Base-by-base conservation (phyloP, 2,888 invertebrate genomes). In the Ceramica pisi region DNA sequence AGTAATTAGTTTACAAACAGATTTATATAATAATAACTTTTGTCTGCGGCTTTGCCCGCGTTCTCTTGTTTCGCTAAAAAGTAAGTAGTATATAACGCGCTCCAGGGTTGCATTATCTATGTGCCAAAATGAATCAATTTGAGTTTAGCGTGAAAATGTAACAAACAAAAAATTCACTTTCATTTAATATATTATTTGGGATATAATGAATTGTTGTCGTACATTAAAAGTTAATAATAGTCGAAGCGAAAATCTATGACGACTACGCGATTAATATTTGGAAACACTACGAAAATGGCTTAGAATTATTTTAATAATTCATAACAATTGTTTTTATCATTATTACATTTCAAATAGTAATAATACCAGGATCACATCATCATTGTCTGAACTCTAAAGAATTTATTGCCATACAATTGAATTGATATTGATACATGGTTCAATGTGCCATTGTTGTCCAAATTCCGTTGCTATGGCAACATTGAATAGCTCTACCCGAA, bases 401-500 rank as follows among this genome's bases (percentile, higher is more conserved):
- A 84, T 65, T 74, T 78, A 82, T 78, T 69, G 61, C 75, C 59
- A 61, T 63, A 71, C 74, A 71, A 75, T 71, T 82, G 50, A 71
- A 73, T 75, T 70, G 63, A 68, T 69, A 61, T 70, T 66, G 46
- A 53, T 46, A 46, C 38, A 68, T 67, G 53, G 78, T 82, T 75
- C 78, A 71, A 73, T 75, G 73, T 78, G 80, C 84, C 77, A 88
- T 85, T 94, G 94, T 94, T 94, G 94, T 91, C 88, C 75, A 87
- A 91, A 91, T 85, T 74, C 72, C 83, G 94, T 95, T 88, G 75
- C 93, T 88, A 93, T 94, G 80, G 94, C 85, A 93, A 95, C 93
- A 95, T 95, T 94, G 95, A 95, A 95, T 94, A 93, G 88, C 92
- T 91, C 88, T 85, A 68, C 75, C 67, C 78, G 81, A 73, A 86